Evolutionary conservation across 2,888 invertebrate species (phyloP), one percentile per base, ranked within the genome.

Genomic region (Antheraea yamamai): DNA sequence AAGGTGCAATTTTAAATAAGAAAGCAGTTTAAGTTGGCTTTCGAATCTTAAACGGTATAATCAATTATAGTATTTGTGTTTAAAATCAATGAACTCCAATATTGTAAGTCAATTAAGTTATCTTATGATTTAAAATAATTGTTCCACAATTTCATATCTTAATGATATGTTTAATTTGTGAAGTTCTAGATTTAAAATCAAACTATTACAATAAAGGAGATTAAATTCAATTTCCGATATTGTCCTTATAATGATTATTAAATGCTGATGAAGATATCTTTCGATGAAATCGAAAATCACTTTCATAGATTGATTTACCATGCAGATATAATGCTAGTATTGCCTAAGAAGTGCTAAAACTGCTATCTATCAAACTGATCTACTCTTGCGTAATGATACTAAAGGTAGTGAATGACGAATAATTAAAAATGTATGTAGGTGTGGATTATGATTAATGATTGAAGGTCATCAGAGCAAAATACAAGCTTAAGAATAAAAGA

Each of bases 401-500:
- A 66, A 14, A 30, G 64, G 26, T 26, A 12, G 61, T 30, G 30
- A 30, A 30, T 66, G 30, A 66, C 6, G 14, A 30, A 16, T 3
- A 66, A 66, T 66, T 66, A 30, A 66, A 64, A 4, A 66, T 66
- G 64, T 66, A 4, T 30, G 26, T 16, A 66, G 26, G 16, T 10
- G 30, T 66, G 64, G 16, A 2, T 66, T 30, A 16, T 66, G 64
- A 66, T 66, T 4, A 30, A 66, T 66, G 64, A 30, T 66, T 66
- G 16, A 66, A 66, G 14, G n/a, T 30, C 75, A 79, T 55, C 73
- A 35, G 47, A 68, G 73, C 35, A 52, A 73, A 64, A 55, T 52
- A 73, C 55, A 47, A 79, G 79, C 77, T 73, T 79, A 75, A 77
- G 76, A 77, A 71, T 75, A 79, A 75, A 78, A 76, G 78, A 81